Conservation (phyloP, 92 coral and sea anemone species). For the Palythoa heliodiscus region DNA sequence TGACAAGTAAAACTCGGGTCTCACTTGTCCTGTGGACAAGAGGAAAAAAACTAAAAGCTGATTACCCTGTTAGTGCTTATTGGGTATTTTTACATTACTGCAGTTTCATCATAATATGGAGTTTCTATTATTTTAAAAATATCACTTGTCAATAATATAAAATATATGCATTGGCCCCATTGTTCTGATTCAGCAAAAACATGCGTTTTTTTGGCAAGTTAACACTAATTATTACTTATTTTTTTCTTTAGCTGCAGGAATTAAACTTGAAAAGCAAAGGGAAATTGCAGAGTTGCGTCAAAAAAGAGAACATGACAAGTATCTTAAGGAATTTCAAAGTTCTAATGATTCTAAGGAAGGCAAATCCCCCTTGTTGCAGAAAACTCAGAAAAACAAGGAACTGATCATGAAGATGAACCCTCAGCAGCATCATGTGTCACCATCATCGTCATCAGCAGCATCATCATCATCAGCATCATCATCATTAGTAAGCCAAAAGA, state of each 20-base stretch:
- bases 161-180: too few relatives aligned
- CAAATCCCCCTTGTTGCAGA: slow-evolving; percentile 65
- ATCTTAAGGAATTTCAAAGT: slow-evolving; percentile 43
- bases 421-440: background rate
- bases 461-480: slow-evolving; percentile 24
- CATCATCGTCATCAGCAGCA: background rate
- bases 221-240: background rate
- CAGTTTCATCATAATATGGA: too few relatives aligned
- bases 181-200: too few relatives aligned
- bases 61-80: too few relatives aligned
- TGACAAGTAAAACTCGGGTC: too few relatives aligned
- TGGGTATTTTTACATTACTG: too few relatives aligned
- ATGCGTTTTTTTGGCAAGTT: background rate
- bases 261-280: slow-evolving; percentile 76
- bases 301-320: slow-evolving; percentile 79
- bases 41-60: too few relatives aligned
- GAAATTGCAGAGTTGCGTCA: slow-evolving; percentile 87
- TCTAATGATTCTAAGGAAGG: background rate
- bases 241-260: slow-evolving; percentile 61
- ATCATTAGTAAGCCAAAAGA: slow-evolving; percentile 38
- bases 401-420: slow-evolving; percentile 53
- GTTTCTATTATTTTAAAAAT: too few relatives aligned
- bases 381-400: slow-evolving; percentile 63
- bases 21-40: too few relatives aligned
- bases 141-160: too few relatives aligned